Conservation (phyloP, 2,888 invertebrate species). For the Pristionchus maxplancki region DNA sequence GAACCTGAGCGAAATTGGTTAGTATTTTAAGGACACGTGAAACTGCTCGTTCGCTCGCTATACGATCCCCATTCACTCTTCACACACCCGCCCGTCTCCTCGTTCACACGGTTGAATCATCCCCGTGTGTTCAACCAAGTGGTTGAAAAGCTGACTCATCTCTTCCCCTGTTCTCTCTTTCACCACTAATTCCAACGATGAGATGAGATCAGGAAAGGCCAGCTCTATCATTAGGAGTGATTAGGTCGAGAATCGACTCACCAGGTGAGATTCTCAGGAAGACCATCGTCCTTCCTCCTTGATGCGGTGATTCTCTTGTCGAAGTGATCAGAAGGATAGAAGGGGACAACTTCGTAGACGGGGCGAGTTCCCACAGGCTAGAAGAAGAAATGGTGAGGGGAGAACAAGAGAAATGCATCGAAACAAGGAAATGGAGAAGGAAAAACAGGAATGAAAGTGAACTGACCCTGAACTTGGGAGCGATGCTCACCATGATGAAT, state of each 20-base stretch:
- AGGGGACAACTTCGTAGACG: background rate
- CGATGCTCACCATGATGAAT: slow-evolving; percentile 16
- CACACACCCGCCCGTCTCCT: background rate
- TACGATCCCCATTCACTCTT: background rate
- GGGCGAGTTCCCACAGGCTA: background rate
- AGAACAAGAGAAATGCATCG: background rate
- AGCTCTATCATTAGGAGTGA: background rate
- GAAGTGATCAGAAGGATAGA: background rate
- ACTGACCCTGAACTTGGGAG: slow-evolving; percentile 43
- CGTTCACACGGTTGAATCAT: slow-evolving; percentile 13
- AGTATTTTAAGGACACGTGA: background rate
- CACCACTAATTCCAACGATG: background rate
- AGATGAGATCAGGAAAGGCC: background rate
- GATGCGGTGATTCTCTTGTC: background rate
- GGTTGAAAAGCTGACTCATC: background rate
- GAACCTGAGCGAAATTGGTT: slow-evolving; percentile 44
- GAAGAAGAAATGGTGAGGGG: background rate
- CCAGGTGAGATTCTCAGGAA: slow-evolving; percentile 30
- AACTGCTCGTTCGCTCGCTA: background rate
- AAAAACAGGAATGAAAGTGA: background rate
- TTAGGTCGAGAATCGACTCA: background rate
- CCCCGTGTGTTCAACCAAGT: background rate
- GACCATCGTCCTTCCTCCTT: slow-evolving; percentile 22
- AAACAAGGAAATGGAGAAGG: background rate
- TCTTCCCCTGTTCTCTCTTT: background rate